phyloP scores from a whole-genome alignment of 2,797 vertebrate species.

The Morelia viridis region DNA sequence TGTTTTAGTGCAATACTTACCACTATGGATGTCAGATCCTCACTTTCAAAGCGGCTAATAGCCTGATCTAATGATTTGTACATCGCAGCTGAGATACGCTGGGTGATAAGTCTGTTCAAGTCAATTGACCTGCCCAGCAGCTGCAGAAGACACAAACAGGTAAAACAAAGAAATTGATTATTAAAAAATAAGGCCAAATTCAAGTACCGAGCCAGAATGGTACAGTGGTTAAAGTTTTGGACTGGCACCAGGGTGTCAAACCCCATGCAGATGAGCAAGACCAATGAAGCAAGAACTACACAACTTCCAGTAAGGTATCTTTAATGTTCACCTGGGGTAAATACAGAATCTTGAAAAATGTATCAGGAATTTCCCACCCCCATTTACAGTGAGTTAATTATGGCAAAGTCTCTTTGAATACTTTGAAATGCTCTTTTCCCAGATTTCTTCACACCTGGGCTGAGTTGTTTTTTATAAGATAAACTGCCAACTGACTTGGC shows the following conservation, averaged over 20 bases:
- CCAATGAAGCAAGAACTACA: not conserved
- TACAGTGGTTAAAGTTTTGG: not conserved
- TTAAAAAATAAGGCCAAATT: not conserved
- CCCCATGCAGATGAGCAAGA: not conserved
- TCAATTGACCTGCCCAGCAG: conserved; percentile 87
- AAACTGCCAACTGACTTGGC: not conserved
- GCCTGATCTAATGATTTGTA: conserved; percentile 90
- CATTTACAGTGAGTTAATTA: not conserved
- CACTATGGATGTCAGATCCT: conserved; percentile 90
- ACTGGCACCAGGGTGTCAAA: not conserved
- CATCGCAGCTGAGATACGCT: conserved; percentile 89
- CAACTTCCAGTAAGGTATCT: not conserved
- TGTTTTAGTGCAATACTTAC: conserved; percentile 67
- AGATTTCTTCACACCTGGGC: not conserved
- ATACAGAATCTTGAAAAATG: not conserved
- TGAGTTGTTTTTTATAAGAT: not conserved
- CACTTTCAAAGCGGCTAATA: conserved; percentile 90
- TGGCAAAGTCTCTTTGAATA: not conserved
- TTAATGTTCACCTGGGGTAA: not conserved
- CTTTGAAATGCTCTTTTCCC: not conserved
- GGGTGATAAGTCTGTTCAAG: conserved; percentile 88
- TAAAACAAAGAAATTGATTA: not conserved
- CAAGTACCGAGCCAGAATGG: not conserved
- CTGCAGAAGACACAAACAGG: conserved; percentile 61
- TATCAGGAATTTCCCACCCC: not conserved